Evolutionary conservation across 2,797 vertebrate genomes (phyloP), one percentile per base, ranked within the genome.

Genomic region (Ceyx erithaca): DNA sequence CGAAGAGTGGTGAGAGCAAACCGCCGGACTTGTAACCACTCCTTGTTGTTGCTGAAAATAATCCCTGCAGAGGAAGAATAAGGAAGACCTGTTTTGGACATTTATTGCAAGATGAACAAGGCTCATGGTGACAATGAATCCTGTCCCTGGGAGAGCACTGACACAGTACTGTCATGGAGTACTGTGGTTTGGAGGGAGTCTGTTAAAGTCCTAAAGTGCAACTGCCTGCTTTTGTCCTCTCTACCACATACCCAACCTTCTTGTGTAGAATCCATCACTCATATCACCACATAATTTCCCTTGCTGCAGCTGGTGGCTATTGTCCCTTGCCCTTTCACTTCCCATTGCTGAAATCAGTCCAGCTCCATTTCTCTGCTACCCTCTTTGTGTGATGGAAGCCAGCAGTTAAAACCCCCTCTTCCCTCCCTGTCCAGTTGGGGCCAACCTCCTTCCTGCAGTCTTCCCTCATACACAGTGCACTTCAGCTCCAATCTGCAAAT

Each of bases 1-100:
- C 88, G 52, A 66, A 97, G 57, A 17, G 85, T 55, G 11, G 4
- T 86, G 58, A 97, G 92, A 80, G 95, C 57, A 93, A 97, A 96
- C 7, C 81, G 30, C 3, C 93, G 68, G 18, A 88, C 58, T 22
- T 96, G 58, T 45, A 90, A n/a, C 96, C 96, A 96, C 5, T 1
- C 84, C 25, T 95, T 55, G 0, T 94, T 87, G 26, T 92, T 94
- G 73, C 95, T 83, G 48, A 96, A 96, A 73, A 89, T 0, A 77
- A 95, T 92, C 35, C 92, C 95, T 96, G 68, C 9, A 49, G 52
- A 63, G 41, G n/a, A 76, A 84, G 23, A 70, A 77, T 40, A 49
- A 89, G 10, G 6, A 54, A 57, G 26, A 51, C 4, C 7, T 43
- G 67, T 9, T 16, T 51, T 70, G 25, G 4, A 9, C 12, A 14